Base-by-base conservation (phyloP, 2,888 invertebrate genomes). In the Leptinotarsa juncta region DNA sequence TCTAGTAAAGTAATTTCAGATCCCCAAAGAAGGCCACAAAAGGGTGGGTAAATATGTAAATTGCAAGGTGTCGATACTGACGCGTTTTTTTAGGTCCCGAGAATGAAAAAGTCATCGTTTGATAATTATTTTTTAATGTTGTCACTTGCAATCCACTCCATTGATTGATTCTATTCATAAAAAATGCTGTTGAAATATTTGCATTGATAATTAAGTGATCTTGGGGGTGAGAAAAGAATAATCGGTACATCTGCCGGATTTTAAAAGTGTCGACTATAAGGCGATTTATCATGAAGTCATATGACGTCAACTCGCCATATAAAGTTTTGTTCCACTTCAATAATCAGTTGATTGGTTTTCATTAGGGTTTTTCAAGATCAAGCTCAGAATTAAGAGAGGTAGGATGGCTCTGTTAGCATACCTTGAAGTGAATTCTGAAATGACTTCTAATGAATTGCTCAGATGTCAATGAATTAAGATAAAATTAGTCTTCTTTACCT, bases 101-200 rank as follows among this genome's bases (percentile, higher is more conserved):
- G 75, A 79, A 75, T 75, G 68, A 75, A 73, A 78, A 73, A 80
- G 80, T 80, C 80, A 80, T 78, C 77, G 65, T 77, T 18, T 71
- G 71, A 76, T 78, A 73, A 81, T 81, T 80, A 81, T 81, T 81
- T 82, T 80, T 81, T 80, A 75, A 80, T 80, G 70, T 79, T 81
- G 81, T 81, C 81, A 81, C 73, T 77, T 76, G 73, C 80, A 81
- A 77, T 78, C 77, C 76, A 73, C 69, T 62, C 77, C 69, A 79
- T 80, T 83, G 85, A 85, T 85, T 83, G 84, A 85, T 85, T 81
- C 83, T 77, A 83, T 84, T 84, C 83, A 84, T 84, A 82, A 83
- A 82, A 78, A 79, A 82, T 78, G 76, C 74, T 77, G 73, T 60
- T 65, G 71, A 74, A 78, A 75, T 83, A 83, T 83, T 83, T 84